Evolutionary conservation across 2,797 vertebrate species (phyloP).

Genomic region (Onychomys arenicola): DNA sequence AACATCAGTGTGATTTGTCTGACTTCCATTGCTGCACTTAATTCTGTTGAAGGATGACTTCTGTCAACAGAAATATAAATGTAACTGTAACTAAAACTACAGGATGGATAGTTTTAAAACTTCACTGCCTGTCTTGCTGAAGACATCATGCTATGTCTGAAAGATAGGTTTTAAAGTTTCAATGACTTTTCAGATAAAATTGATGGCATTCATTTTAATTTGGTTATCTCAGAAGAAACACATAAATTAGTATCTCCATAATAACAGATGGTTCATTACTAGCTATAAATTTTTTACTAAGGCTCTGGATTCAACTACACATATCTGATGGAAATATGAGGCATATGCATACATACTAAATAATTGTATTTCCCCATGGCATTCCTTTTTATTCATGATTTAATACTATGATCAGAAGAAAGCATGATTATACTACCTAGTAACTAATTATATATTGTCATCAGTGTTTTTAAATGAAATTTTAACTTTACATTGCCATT

Average conservation of each 20-base stretch:
- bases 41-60: constrained; percentile 44
- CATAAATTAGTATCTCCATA: constrained; percentile 42
- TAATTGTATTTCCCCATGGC: constrained; percentile 33
- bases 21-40: constrained; percentile 12
- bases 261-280: constrained; percentile 69
- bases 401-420: constrained; percentile 56
- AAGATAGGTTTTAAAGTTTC: constrained; percentile 64
- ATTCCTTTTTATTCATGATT: constrained; percentile 53
- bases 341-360: constrained; percentile 9
- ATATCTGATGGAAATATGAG: constrained; percentile 16
- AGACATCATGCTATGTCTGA: constrained; percentile 30
- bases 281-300: constrained; percentile 65
- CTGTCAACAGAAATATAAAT: constrained; percentile 65
- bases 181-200: constrained; percentile 68
- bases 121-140: neutral
- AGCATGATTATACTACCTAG: constrained; percentile 41
- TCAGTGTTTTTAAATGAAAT: neutral
- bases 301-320: constrained; percentile 64
- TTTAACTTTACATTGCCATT: neutral
- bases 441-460: constrained; percentile 32
- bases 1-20: constrained; percentile 35
- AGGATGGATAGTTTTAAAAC: constrained; percentile 47
- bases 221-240: constrained; percentile 62
- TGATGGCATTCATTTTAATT: constrained; percentile 73
- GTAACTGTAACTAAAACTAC: constrained; percentile 26